phyloP scores from a whole-genome alignment of 2,797 vertebrate genomes.

The Lophotriccus pileatus region DNA sequence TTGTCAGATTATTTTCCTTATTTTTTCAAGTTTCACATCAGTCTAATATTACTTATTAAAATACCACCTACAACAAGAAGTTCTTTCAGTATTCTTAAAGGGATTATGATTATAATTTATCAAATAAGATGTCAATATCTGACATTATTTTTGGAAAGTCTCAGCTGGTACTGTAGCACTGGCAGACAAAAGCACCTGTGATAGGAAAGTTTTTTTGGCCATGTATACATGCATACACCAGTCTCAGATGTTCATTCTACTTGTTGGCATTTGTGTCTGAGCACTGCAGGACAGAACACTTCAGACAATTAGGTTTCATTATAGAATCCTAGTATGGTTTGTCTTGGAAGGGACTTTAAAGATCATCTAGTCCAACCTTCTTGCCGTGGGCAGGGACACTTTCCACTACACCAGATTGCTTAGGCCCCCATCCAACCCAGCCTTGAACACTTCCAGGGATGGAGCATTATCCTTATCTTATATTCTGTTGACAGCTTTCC shows the following conservation, averaged over 20 bases:
- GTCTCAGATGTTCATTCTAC: background rate
- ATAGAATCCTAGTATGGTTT: background rate
- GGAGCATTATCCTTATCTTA: background rate
- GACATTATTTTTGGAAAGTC: background rate
- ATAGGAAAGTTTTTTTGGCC: background rate
- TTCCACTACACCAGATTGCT: background rate
- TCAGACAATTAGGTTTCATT: background rate
- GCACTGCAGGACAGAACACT: background rate
- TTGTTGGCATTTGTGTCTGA: background rate
- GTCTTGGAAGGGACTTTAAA: background rate
- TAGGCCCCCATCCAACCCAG: background rate
- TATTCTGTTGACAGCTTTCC: constrained; percentile 3
- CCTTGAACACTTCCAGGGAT: background rate
- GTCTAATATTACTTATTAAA: background rate
- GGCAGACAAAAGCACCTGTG: background rate
- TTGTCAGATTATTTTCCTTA: background rate
- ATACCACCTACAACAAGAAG: background rate
- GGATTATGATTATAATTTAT: background rate
- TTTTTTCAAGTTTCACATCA: background rate
- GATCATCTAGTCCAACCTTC: background rate
- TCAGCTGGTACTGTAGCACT: background rate
- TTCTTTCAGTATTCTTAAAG: background rate
- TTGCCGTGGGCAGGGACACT: background rate
- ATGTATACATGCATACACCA: too few relatives aligned
- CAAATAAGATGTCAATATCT: background rate